Base-by-base conservation (phyloP, 2,113 vertebrate genomes). In the Scortum barcoo region DNA sequence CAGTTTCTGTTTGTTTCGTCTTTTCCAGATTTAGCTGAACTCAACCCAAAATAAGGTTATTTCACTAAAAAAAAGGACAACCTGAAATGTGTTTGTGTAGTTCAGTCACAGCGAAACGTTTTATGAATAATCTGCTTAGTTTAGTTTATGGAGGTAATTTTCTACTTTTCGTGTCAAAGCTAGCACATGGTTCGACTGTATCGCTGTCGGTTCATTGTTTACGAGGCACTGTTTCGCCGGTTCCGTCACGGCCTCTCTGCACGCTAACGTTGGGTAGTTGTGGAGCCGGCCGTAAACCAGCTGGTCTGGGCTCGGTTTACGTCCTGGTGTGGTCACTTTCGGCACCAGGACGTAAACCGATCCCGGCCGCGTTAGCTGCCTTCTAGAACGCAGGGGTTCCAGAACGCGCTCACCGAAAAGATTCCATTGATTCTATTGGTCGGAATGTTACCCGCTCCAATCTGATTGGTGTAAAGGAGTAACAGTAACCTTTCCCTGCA, bases 401-500 rank as follows among this genome's bases (percentile, higher is more conserved):
- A 28, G 48, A 50, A 13, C 42, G 0, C 12, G 0, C 24, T n/a
- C n/a, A n/a, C 26, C 1, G 50, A 8, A 19, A 13, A 0, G 22
- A 1, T 51, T 65, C 28, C 30, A 36, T 57, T 17, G 58, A 48
- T 79, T 12, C 57, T 22, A 76, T 88, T 90, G 85, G 88, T 58
- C 33, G 36, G 22, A 36, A 40, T 33, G 3, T 1, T 6, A 1
- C 22, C 38, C 48, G 19, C 72, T 61, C 24, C 24, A 2, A 38
- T 56, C 26, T 70, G 74, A 82, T 86, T 91, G 87, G 87, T 51
- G 13, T 0, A 33, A 17, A 46, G 3, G n/a, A n/a, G n/a, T n/a
- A n/a, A 16, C 22, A 0, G 16, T 13, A 2, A 33, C 33, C 10
- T 65, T 2, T 10, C 11, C 26, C 1, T 10, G 14, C 14, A 0